A percentile compares a stretch with the other conserved stretches of the same genome.
phyloP scores from a whole-genome alignment of 2,888 invertebrate species.

The Drosophila setosimentum region DNA sequence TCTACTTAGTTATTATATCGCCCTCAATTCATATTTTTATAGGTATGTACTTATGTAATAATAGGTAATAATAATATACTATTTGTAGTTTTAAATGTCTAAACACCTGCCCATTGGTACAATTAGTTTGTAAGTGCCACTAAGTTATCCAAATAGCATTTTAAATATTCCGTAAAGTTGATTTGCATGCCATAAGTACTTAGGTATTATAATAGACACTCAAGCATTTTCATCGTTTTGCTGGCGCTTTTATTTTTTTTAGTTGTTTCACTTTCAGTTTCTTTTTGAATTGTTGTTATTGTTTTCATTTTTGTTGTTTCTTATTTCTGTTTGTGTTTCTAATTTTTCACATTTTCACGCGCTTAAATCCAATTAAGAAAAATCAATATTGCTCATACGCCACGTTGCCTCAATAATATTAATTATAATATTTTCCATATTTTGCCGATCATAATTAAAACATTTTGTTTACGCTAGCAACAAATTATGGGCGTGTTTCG shows the following conservation, averaged over 20 bases:
- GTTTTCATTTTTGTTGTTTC: constrained; percentile 11
- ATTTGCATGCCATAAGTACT: constrained; percentile 51
- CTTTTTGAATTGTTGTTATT: constrained; percentile 26
- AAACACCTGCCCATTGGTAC: not conserved
- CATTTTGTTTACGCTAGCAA: constrained; percentile 50
- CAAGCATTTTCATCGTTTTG: constrained; percentile 37
- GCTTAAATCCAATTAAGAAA: constrained; percentile 72
- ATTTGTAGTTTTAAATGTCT: constrained; percentile 19
- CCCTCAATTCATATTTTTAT: not conserved
- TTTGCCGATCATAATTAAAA: constrained; percentile 59
- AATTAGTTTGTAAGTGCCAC: constrained; percentile 23
- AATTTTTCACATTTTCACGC: constrained; percentile 56
- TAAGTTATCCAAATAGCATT: not conserved
- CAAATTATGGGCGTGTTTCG: constrained; percentile 7
- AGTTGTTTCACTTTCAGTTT: constrained; percentile 22
- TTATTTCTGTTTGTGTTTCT: constrained; percentile 30
- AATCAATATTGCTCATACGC: constrained; percentile 80
- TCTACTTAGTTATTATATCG: not conserved
- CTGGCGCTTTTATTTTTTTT: not conserved
- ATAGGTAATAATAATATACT: not conserved
- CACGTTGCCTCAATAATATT: constrained; percentile 64
- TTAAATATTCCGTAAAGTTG: constrained; percentile 14
- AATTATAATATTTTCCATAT: constrained; percentile 52
- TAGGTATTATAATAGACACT: constrained; percentile 48
- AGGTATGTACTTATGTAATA: no score